Evolutionary conservation across 2,113 vertebrate species (phyloP).

Genomic region (Sphyrna mokarran): DNA sequence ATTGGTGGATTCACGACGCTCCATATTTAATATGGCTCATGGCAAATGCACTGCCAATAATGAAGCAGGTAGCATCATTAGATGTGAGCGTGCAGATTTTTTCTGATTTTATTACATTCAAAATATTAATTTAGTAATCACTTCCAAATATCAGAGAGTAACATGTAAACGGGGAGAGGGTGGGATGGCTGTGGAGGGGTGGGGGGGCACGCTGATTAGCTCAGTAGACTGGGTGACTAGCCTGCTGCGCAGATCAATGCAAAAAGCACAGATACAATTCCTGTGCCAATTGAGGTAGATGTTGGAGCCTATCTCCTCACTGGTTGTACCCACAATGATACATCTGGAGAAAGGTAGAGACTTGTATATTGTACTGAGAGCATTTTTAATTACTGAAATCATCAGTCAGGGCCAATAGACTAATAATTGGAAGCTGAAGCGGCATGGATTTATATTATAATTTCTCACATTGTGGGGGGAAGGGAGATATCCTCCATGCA

Average conservation of each 20-base stretch:
- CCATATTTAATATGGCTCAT: constrained; percentile 95
- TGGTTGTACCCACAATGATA: no score
- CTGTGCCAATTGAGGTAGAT: neutral
- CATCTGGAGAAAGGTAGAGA: neutral
- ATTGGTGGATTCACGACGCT: constrained; percentile 89
- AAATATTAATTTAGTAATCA: neutral
- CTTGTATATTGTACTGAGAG: neutral
- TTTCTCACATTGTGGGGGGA: neutral
- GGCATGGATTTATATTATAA: neutral
- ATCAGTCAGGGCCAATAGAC: neutral
- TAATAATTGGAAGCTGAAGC: neutral
- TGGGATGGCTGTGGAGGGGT: neutral
- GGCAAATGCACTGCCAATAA: constrained; percentile 66
- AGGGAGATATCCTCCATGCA: neutral
- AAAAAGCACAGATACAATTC: neutral
- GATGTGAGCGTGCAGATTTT: neutral
- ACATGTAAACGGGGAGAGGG: neutral
- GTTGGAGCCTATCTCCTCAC: neutral
- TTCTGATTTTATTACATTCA: neutral
- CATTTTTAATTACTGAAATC: neutral
- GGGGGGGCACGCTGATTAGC: neutral
- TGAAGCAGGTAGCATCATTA: constrained; percentile 59
- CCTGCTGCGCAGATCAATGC: neutral
- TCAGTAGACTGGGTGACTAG: neutral
- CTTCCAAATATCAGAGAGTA: neutral